Base-by-base conservation (phyloP, 2,797 vertebrate genomes). In the Schizopygopsis pylzovi region DNA sequence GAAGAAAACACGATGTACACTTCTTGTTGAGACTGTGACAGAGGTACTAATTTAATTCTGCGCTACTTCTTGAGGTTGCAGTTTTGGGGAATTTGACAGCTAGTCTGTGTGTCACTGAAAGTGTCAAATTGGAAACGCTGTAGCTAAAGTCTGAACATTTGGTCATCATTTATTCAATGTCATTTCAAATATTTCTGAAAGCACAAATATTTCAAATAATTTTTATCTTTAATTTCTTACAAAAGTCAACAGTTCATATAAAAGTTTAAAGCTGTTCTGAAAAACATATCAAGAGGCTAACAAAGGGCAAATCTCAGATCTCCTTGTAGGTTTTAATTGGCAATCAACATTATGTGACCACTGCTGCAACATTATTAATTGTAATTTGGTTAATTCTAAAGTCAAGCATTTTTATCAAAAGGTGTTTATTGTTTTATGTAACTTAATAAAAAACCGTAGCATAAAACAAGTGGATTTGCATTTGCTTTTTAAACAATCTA, bases 1-100 rank as follows among this genome's bases (percentile, higher is more conserved):
- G 22, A 6, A 45, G 25, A n/a, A 79, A 13, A 28, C 25, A 25
- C 59, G 18, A 45, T 47, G 76, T 47, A 47, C 39, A 79, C 59
- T 84, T 78, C 16, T 78, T 41, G 37, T 28, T 43, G n/a, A 20
- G 59, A 76, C 59, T 37, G 22, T 20, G 41, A 63, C 13, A 83
- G 82, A 83, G 59, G 73, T 78, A 77, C 45, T 56, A 67, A 54
- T 68, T 68, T 78, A n/a, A 84, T 78, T 84, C 47, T 22, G 18
- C 1, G 2, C 49, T 67, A 52, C 33, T 52, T 52, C 28, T 28
- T 52, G 28, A 41, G 43, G 82, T 70, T 45, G 75, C 63, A 84
- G 33, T 84, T 59, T 84, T 59, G 49, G 25, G 37, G n/a, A 43
- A 59, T 79, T 71, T 59, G 28, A 56, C 39, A 78, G 41, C 25